These are phyloP conservation scores for Holacanthella duospinosa DNA, from an alignment of 2,888 invertebrate species.

Conservation along the genomic window DNA sequence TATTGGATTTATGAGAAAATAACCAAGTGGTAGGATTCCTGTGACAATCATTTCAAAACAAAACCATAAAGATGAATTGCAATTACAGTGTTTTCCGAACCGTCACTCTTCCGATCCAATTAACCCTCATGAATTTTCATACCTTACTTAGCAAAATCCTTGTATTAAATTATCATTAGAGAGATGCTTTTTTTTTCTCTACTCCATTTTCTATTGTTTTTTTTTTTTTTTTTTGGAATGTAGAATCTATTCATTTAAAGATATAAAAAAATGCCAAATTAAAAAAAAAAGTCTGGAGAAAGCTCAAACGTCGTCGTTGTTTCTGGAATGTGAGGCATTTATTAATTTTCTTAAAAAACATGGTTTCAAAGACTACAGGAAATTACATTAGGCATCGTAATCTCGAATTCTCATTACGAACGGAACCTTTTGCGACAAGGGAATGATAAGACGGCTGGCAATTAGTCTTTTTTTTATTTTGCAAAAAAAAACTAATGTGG, in stretches of 20 bases:
- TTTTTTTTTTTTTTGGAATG: too few species aligned
- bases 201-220: too few species aligned
- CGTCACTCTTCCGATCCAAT: neutral
- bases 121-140: neutral
- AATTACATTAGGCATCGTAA: neutral
- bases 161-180: neutral
- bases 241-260: neutral
- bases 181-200: too few species aligned
- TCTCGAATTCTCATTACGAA: neutral
- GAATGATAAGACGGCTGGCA: neutral
- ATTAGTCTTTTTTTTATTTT: neutral
- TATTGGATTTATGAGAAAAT: neutral
- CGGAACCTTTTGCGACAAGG: neutral
- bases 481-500: neutral
- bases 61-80: neutral
- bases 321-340: neutral
- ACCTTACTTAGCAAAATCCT: neutral
- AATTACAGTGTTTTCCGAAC: neutral
- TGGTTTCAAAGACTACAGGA: neutral
- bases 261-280: neutral
- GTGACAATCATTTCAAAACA: neutral
- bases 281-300: neutral
- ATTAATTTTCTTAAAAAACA: neutral
- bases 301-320: neutral
- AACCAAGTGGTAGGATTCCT: too few species aligned